Conservation (phyloP, 92 coral and sea anemone species). For the Porites rus region DNA sequence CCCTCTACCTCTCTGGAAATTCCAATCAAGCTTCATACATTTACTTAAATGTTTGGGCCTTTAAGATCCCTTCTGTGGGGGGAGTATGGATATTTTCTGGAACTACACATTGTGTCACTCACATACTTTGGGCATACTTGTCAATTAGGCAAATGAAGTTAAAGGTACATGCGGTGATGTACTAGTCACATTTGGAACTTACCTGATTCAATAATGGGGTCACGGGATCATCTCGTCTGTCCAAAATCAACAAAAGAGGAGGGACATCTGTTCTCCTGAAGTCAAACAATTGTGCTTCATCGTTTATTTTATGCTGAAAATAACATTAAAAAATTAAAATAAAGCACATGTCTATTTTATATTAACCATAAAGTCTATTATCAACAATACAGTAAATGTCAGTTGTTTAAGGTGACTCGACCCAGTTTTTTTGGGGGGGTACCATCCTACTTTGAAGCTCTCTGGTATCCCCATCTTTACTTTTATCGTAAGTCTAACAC, state of each 20-base stretch:
- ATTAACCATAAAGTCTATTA: background rate
- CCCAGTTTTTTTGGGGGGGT: no score
- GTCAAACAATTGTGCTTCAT: slow-evolving; percentile 95
- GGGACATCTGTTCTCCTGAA: slow-evolving; percentile 95
- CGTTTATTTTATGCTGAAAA: slow-evolving; percentile 91
- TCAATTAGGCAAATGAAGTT: background rate
- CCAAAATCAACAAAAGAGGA: slow-evolving; percentile 90
- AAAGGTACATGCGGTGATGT: background rate
- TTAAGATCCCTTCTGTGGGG: no score
- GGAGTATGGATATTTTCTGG: no score
- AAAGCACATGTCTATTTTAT: background rate
- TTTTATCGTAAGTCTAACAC: no score
- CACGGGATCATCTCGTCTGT: slow-evolving; percentile 97
- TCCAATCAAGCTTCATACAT: no score
- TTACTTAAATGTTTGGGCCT: no score
- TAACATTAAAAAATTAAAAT: background rate
- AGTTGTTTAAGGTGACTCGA: no score
- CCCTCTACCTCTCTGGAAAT: no score
- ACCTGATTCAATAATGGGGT: slow-evolving; percentile 96
- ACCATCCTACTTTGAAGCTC: no score
- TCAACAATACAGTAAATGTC: no score
- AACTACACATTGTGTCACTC: no score
- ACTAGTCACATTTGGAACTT: background rate
- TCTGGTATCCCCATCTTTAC: no score
- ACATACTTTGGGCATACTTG: background rate